Evolutionary conservation across 2,797 vertebrate species (phyloP).

Genomic region (Hirundo rustica): DNA sequence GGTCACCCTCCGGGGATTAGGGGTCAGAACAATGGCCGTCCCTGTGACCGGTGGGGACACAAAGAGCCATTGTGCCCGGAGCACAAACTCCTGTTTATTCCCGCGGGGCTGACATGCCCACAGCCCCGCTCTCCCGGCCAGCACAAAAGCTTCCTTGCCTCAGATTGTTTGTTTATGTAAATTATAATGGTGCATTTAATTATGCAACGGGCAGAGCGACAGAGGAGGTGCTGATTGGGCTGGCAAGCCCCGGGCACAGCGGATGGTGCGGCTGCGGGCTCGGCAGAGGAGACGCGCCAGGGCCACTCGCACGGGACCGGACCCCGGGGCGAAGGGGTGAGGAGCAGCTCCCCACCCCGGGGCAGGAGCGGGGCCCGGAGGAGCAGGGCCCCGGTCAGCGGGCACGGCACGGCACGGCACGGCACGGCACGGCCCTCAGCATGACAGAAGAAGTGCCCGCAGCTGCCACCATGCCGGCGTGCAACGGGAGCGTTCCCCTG

Average conservation of each 20-base stretch:
- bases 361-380: not conserved
- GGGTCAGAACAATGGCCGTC: constrained; percentile 79
- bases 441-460: constrained; percentile 71
- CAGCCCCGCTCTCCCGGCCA: constrained; percentile 74
- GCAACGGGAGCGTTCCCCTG: constrained; percentile 63
- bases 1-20: constrained; percentile 86
- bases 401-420: not conserved
- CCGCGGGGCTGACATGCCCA: constrained; percentile 72
- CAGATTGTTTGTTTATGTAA: constrained; percentile 77
- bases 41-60: constrained; percentile 81
- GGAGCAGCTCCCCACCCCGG: not conserved
- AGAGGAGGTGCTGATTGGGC: constrained; percentile 58
- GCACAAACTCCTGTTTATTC: constrained; percentile 85
- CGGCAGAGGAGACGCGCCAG: not conserved
- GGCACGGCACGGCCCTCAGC: not conserved
- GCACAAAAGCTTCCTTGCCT: constrained; percentile 76
- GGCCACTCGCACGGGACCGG: not conserved
- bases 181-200: constrained; percentile 72
- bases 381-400: not conserved
- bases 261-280: constrained; percentile 17
- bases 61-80: constrained; percentile 83
- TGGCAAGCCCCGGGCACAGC: constrained; percentile 25
- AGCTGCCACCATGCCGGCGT: constrained; percentile 9
- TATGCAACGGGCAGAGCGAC: constrained; percentile 60
- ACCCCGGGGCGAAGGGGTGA: not conserved